Conservation (phyloP, 1,140 invertebrate genomes). For the Armadillidium nasatum region DNA sequence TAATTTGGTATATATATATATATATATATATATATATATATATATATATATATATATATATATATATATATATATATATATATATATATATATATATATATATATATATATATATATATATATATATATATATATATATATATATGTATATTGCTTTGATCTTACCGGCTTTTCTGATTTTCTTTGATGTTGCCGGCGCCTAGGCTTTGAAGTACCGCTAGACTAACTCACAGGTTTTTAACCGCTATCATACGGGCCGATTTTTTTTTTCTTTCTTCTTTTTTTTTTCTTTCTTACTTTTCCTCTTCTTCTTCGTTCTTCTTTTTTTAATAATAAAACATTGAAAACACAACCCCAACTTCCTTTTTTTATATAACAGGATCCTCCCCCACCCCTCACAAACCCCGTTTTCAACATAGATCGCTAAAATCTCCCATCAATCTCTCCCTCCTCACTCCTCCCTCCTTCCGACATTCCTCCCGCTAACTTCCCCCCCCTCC, state of each 20-base stretch:
- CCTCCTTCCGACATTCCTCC: too few species aligned
- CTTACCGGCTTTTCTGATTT: constrained; percentile 6
- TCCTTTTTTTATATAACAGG: neutral
- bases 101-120: constrained; percentile 12
- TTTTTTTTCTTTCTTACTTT: neutral
- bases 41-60: neutral
- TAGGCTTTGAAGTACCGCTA: constrained; percentile 11
- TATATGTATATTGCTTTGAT: neutral
- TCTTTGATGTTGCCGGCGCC: constrained; percentile 7
- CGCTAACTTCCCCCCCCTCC: too few species aligned
- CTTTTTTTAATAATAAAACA: neutral
- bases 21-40: neutral
- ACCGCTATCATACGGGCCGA: constrained; percentile 10
- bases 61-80: neutral
- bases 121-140: constrained; percentile 12
- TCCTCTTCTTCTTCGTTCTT: neutral
- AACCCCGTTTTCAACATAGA: too few species aligned
- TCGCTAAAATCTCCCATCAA: neutral
- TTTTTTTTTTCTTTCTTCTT: neutral
- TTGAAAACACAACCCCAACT: neutral
- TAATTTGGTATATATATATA: neutral
- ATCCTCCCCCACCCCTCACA: too few species aligned
- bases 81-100: constrained; percentile 2
- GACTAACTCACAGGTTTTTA: constrained; percentile 12
- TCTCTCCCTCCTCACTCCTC: neutral